Evolutionary conservation across 2,113 vertebrate genomes (phyloP).

Genomic region (Pionites leucogaster): DNA sequence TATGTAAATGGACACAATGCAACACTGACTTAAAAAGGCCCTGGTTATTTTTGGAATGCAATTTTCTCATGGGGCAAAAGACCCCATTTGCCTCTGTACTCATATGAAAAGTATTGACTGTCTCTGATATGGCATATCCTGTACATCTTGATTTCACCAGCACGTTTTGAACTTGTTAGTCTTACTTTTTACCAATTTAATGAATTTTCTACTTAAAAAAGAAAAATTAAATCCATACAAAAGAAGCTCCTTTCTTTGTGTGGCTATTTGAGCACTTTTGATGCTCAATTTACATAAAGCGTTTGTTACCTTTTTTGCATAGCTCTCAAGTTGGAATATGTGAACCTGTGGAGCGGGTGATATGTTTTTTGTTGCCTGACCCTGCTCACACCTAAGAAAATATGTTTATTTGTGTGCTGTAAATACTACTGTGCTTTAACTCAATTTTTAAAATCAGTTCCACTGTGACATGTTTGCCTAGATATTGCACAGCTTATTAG

Average conservation of each 20-base stretch:
- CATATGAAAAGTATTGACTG: not conserved
- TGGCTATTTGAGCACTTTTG: not conserved
- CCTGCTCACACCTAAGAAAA: not conserved
- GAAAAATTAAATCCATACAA: not conserved
- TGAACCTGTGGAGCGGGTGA: not conserved
- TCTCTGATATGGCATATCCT: not conserved
- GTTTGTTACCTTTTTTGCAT: not conserved
- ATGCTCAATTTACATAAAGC: not conserved
- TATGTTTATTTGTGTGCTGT: not conserved
- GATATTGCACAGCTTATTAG: not conserved
- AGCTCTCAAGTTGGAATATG: not conserved
- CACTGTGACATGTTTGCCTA: not conserved
- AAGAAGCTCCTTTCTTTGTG: not conserved
- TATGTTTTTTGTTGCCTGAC: not conserved
- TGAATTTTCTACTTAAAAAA: not conserved
- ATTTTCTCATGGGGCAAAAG: not conserved
- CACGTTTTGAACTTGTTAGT: not conserved
- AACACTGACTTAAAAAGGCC: not conserved
- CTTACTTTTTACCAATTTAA: not conserved
- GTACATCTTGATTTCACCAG: not conserved
- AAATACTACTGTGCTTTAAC: not conserved
- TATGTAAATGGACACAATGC: not conserved
- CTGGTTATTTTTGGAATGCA: not conserved
- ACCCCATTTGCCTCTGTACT: not conserved
- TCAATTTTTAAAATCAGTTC: not conserved